These are phyloP conservation scores for Nomada ferruginata DNA, from an alignment of 2,888 invertebrate genomes.

Conservation along the genomic window DNA sequence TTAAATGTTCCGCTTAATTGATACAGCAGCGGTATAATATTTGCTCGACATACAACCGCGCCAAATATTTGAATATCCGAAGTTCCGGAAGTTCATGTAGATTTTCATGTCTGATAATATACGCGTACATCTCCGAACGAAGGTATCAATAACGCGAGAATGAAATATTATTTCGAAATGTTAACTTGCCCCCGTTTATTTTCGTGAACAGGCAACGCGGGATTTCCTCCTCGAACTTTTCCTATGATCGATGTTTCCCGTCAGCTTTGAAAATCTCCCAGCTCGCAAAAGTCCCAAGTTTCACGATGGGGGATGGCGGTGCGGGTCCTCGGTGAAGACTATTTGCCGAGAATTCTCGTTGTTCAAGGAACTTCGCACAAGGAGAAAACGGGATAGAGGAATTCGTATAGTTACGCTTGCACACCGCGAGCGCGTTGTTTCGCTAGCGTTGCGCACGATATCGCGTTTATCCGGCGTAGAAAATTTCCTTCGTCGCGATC, in stretches of 20 bases:
- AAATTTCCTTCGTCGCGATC: constrained; percentile 26
- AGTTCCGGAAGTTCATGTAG: too few species aligned
- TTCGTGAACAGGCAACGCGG: neutral
- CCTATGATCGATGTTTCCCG: constrained; percentile 12
- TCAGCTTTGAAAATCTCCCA: constrained; percentile 19
- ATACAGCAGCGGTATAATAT: too few species aligned
- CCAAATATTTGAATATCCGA: too few species aligned
- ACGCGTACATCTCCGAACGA: too few species aligned
- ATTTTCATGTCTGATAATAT: too few species aligned
- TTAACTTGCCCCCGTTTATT: constrained; percentile 10
- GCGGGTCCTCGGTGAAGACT: constrained; percentile 32
- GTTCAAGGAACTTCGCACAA: constrained; percentile 27
- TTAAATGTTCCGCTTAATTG: too few species aligned
- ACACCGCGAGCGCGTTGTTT: constrained; percentile 51
- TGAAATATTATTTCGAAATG: constrained; percentile 14
- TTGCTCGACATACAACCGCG: too few species aligned
- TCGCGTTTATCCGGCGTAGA: constrained; percentile 38
- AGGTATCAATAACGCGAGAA: too few species aligned
- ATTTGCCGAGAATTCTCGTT: constrained; percentile 51
- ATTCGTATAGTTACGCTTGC: constrained; percentile 38
- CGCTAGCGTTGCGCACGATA: constrained; percentile 34
- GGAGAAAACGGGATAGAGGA: neutral
- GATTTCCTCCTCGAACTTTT: constrained; percentile 20
- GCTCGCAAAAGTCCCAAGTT: constrained; percentile 3
- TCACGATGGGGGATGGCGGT: neutral